phyloP scores from a whole-genome alignment of 2,797 vertebrate species.

The Sebastes oblongus region DNA sequence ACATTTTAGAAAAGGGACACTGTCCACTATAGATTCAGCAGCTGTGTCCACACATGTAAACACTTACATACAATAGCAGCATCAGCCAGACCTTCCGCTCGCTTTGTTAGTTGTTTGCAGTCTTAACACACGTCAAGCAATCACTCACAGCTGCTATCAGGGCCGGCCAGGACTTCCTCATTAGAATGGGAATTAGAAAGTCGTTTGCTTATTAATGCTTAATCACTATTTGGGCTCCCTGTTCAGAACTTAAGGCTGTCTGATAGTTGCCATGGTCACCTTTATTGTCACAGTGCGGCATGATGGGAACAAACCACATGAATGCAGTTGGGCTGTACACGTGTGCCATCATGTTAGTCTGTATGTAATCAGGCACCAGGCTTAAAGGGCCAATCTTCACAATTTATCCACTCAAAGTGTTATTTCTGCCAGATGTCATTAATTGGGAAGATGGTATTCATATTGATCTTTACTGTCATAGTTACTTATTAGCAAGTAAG shows the following conservation, averaged over 20 bases:
- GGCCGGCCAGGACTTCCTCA: conserved; percentile 8
- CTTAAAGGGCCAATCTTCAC: not conserved
- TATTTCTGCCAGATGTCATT: not conserved
- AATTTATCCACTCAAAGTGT: not conserved
- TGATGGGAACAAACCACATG: not conserved
- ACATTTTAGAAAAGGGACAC: not conserved
- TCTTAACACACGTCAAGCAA: not conserved
- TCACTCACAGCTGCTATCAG: conserved; percentile 36
- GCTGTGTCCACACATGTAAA: conserved; percentile 20
- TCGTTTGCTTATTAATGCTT: conserved; percentile 16
- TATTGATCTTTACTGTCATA: not conserved
- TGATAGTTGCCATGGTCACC: conserved; percentile 18
- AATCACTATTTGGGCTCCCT: conserved; percentile 5
- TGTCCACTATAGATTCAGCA: not conserved
- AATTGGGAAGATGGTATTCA: not conserved
- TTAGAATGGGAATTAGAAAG: conserved; percentile 32
- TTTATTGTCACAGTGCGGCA: not conserved
- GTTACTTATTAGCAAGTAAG: too few relatives aligned
- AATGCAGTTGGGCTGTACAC: not conserved
- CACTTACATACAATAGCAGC: not conserved
- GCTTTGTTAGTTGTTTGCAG: conserved; percentile 33
- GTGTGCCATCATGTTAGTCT: not conserved
- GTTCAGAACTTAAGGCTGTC: not conserved
- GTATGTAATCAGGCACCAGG: not conserved
- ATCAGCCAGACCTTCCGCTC: not conserved